These are phyloP conservation scores for Myiozetetes cayanensis DNA, from an alignment of 2,113 vertebrate species.

Conservation along the genomic window DNA sequence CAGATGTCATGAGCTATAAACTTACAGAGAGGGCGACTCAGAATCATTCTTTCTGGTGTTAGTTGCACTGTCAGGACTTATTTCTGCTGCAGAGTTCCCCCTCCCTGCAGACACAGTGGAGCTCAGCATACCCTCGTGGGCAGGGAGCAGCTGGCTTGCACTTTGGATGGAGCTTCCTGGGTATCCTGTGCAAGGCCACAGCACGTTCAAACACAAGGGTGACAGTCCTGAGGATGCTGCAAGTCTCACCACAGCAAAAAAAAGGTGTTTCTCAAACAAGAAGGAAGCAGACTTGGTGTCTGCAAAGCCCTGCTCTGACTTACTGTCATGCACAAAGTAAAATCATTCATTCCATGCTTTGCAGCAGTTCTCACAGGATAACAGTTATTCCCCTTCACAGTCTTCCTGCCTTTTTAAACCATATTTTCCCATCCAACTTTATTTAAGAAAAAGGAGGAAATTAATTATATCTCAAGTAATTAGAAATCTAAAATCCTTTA, in stretches of 20 bases:
- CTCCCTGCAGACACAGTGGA: neutral
- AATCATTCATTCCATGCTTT: neutral
- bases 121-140: neutral
- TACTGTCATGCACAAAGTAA: neutral
- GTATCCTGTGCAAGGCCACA: neutral
- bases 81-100: slow-evolving; percentile 50
- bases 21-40: neutral
- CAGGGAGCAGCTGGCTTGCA: slow-evolving; percentile 8
- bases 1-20: slow-evolving; percentile 67
- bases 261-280: neutral
- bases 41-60: slow-evolving; percentile 53
- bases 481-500: slow-evolving; percentile 58
- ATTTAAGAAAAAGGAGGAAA: slow-evolving; percentile 15
- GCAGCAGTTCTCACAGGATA: neutral
- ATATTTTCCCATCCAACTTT: neutral
- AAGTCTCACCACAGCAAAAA: neutral
- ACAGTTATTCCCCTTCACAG: neutral
- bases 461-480: slow-evolving; percentile 54
- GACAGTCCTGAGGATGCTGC: neutral
- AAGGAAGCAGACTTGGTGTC: neutral
- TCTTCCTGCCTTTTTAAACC: slow-evolving; percentile 19
- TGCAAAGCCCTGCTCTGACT: neutral
- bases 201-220: neutral
- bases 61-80: slow-evolving; percentile 54
- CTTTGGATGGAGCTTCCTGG: slow-evolving; percentile 37